A percentile compares a stretch with the other conserved stretches of the same genome.
phyloP scores from a whole-genome alignment of 1,140 invertebrate species.

The Cydia splendana region DNA sequence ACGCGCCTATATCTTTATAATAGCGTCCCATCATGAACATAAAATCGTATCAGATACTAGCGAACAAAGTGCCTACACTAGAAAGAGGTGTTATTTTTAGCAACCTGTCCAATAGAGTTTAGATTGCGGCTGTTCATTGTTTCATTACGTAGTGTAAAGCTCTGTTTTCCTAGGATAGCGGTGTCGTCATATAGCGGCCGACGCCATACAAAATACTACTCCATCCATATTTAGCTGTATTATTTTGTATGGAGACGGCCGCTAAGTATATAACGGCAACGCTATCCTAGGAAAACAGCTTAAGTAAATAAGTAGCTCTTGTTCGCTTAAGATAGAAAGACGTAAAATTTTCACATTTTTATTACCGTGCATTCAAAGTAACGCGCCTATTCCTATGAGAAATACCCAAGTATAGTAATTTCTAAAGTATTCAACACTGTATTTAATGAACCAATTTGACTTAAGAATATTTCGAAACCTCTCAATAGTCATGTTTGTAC shows the following conservation, averaged over 20 bases:
- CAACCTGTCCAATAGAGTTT: neutral
- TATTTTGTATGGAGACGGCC: no score
- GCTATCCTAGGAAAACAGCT: no score
- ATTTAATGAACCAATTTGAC: constrained; percentile 1
- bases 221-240: no score
- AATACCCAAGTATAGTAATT: neutral
- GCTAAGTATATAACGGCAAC: no score
- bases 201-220: no score
- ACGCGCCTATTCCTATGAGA: neutral
- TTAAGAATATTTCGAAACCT: neutral
- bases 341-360: neutral
- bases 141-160: neutral
- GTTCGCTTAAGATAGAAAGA: neutral
- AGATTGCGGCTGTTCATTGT: neutral
- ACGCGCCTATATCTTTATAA: constrained; percentile 3
- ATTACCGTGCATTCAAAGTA: neutral
- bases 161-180: no score
- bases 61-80: neutral
- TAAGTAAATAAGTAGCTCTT: neutral
- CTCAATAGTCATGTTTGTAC: neutral
- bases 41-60: neutral
- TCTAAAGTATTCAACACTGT: neutral
- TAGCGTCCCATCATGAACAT: neutral
- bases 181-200: no score
- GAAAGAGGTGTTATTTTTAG: neutral